Evolutionary conservation across 1,140 invertebrate species (phyloP), one percentile per base, ranked within the genome.

Genomic region (Brachionus paranguensis): DNA sequence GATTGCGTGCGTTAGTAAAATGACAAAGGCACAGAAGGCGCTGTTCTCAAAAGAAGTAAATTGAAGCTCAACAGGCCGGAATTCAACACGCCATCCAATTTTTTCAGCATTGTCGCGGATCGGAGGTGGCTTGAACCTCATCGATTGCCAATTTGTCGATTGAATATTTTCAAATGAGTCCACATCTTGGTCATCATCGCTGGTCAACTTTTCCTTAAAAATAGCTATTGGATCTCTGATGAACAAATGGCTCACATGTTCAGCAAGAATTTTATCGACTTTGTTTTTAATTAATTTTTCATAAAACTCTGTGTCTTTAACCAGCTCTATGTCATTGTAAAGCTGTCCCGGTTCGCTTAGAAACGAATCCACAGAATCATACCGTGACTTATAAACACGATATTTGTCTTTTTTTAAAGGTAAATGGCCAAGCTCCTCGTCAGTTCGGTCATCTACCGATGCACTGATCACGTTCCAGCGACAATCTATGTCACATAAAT

Each of bases 91-190:
- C 98, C 98, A 99, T 17, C 98, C 97, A 88, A 99, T 98, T 53
- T 94, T 85, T 76, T 87, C 87, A 78, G 88, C 86, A 14, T 89
- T 92, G 11, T 95, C 97, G 88, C 88, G 87, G 7, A 95, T 95
- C 12, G 90, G 90, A 83, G 98, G 97, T 64, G 96, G 96, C 90
- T 99, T 99, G 90, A 99, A 99, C 17, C 98, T 92, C 97, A 99
- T 98, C 8, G 97, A 98, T 91, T 99, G 97, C 98, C 98, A 99
- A 91, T 99, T 99, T 6, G 98, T 99, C 0, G 97, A 99, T 89
- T 99, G 98, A 86, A 99, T 98, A 88, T 99, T 99, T 94, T 96
- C 45, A 74, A 84, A 78, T 24, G 64, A 86, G 84, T 96, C 95
- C 91, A 99, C 98, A 91, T 99, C 99, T 90, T 99, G 97, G 89